Percentiles rank a stretch among this genome's conserved stretches.
Evolutionary conservation across 2,888 invertebrate genomes (phyloP).

Genomic region (Monopis laevigella): DNA sequence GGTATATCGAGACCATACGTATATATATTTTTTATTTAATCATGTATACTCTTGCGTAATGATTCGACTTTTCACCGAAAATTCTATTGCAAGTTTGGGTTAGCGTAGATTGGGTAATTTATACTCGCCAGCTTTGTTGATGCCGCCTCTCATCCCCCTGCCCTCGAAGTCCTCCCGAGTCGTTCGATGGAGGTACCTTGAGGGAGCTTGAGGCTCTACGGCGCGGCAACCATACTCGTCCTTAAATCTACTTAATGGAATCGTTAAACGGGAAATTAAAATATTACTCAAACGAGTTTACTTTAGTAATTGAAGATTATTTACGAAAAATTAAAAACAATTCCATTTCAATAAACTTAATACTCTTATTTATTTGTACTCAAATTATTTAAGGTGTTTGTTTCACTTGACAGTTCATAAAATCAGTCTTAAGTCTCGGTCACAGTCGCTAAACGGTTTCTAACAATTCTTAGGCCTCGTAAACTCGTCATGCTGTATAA

Average conservation of each 20-base stretch:
- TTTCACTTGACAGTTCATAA: not conserved
- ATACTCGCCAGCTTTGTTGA: slow-evolving; percentile 45
- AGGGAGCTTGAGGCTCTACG: slow-evolving; percentile 41
- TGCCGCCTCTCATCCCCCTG: not conserved
- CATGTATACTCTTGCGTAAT: slow-evolving; percentile 52
- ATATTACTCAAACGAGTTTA: slow-evolving; percentile 26
- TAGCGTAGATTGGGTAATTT: slow-evolving; percentile 64
- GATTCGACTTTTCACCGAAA: slow-evolving; percentile 43
- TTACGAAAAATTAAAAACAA: not conserved
- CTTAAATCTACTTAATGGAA: slow-evolving; percentile 58
- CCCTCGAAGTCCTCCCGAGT: slow-evolving; percentile 27
- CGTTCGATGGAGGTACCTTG: slow-evolving; percentile 17
- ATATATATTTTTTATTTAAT: too few species aligned
- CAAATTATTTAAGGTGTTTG: not conserved
- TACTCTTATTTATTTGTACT: not conserved
- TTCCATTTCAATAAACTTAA: not conserved
- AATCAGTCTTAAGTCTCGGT: not conserved
- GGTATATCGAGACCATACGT: too few species aligned
- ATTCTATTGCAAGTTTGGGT: slow-evolving; percentile 57
- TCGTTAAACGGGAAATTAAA: slow-evolving; percentile 48
- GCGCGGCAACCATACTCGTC: slow-evolving; percentile 41
- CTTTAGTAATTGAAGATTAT: not conserved
- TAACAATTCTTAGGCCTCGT: not conserved
- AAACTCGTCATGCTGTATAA: slow-evolving; percentile 33
- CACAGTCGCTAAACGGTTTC: not conserved